Evolutionary conservation across 2,797 vertebrate species (phyloP).

Genomic region (Pempheris klunzingeri): DNA sequence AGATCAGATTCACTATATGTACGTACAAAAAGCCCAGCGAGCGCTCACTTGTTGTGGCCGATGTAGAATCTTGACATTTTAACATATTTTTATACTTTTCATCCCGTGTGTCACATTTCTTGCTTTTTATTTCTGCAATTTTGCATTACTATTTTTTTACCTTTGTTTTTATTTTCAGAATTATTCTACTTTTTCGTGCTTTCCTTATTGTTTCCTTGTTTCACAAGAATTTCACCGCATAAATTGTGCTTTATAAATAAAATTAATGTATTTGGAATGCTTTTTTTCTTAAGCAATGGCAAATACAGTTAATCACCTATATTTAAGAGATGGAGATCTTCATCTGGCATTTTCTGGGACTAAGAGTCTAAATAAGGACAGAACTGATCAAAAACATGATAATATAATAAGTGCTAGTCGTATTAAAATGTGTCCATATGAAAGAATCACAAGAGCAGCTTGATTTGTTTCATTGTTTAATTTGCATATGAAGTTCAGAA

Average conservation of each 20-base stretch:
- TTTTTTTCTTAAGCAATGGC: neutral
- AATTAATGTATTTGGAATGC: too few relatives aligned
- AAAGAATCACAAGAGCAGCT: neutral
- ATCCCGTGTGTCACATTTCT: neutral
- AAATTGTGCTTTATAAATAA: neutral
- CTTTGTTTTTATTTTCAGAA: neutral
- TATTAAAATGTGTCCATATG: neutral
- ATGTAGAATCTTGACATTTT: neutral
- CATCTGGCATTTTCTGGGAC: neutral
- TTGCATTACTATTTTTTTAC: neutral
- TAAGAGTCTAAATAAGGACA: too few relatives aligned
- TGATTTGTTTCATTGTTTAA: constrained; percentile 1
- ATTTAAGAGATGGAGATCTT: neutral
- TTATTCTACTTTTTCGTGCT: neutral
- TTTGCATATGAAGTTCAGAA: neutral
- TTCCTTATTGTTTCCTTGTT: too few relatives aligned
- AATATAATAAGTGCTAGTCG: too few relatives aligned
- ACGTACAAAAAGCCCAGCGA: neutral
- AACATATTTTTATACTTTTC: neutral
- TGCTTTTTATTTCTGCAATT: neutral
- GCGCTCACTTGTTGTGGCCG: neutral
- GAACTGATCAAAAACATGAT: too few relatives aligned
- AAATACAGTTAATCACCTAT: neutral
- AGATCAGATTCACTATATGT: neutral
- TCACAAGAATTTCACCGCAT: neutral